Percentiles rank a stretch among this genome's conserved stretches.
These are phyloP conservation scores for Tipula vernalis DNA, from an alignment of 2,888 invertebrate species.

Conservation along the genomic window DNA sequence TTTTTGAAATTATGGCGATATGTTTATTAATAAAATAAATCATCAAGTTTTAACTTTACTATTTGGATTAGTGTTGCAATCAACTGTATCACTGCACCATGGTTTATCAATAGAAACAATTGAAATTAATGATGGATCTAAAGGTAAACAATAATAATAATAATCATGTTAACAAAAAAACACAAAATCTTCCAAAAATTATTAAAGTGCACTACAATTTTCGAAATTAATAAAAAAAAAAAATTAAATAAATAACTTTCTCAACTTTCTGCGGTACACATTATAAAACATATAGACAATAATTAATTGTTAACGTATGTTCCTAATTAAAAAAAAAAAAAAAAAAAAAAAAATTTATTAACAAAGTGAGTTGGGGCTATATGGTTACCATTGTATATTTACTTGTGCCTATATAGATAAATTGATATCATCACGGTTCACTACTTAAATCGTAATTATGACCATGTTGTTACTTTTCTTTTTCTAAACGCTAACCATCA, in stretches of 20 bases:
- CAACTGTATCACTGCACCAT: background rate
- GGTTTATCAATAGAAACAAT: background rate
- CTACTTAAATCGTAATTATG: background rate
- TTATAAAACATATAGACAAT: background rate
- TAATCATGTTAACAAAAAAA: background rate
- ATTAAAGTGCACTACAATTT: background rate
- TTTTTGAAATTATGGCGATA: background rate
- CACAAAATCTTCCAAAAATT: background rate
- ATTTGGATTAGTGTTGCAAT: background rate
- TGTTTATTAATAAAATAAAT: background rate
- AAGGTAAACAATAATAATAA: background rate
- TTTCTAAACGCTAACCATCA: background rate
- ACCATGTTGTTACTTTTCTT: background rate
- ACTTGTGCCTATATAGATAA: background rate
- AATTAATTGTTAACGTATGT: background rate
- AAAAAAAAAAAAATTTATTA: background rate
- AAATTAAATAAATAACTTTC: background rate
- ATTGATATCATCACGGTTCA: background rate
- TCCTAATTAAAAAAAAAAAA: background rate
- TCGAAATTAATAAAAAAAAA: background rate
- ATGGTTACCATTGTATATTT: background rate
- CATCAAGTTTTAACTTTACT: background rate
- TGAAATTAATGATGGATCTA: background rate
- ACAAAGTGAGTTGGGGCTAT: background rate
- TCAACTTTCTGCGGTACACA: background rate